Conservation (phyloP, 2,888 invertebrate species). For the Leptopilina syphax region DNA sequence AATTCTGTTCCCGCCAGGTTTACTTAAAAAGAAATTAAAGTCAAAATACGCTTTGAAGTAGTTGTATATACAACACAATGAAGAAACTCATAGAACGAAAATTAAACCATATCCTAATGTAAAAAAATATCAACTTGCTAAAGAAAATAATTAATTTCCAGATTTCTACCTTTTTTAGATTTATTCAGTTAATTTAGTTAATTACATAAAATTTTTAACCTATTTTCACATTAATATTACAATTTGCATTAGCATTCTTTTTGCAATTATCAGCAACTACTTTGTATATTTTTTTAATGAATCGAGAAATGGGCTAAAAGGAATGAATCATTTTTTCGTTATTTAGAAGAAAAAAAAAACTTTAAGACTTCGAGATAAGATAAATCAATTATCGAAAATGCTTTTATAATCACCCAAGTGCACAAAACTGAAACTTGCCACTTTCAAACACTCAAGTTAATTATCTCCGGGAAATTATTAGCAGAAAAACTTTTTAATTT, state of each 20-base stretch:
- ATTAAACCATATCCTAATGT: background rate
- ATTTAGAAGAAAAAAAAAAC: background rate
- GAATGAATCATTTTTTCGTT: too few species aligned
- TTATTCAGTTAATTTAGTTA: too few species aligned
- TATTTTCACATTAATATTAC: too few species aligned
- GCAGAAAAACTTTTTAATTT: background rate
- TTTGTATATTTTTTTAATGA: too few species aligned
- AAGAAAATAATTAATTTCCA: too few species aligned
- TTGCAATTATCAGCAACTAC: too few species aligned
- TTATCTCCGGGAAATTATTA: background rate
- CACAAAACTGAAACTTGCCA: slow-evolving; percentile 14
- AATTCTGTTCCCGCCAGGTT: background rate
- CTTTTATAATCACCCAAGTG: slow-evolving; percentile 5
- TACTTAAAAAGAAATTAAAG: background rate
- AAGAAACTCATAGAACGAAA: background rate
- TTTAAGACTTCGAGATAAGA: background rate
- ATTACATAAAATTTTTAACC: too few species aligned
- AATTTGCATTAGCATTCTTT: too few species aligned
- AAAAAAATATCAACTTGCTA: background rate
- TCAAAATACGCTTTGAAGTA: background rate
- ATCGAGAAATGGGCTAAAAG: too few species aligned
- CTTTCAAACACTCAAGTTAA: background rate
- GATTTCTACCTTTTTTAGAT: too few species aligned
- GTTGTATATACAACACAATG: background rate
- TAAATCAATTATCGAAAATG: slow-evolving; percentile 10